phyloP scores from a whole-genome alignment of 2,113 vertebrate species.

The Limnothrissa miodon region DNA sequence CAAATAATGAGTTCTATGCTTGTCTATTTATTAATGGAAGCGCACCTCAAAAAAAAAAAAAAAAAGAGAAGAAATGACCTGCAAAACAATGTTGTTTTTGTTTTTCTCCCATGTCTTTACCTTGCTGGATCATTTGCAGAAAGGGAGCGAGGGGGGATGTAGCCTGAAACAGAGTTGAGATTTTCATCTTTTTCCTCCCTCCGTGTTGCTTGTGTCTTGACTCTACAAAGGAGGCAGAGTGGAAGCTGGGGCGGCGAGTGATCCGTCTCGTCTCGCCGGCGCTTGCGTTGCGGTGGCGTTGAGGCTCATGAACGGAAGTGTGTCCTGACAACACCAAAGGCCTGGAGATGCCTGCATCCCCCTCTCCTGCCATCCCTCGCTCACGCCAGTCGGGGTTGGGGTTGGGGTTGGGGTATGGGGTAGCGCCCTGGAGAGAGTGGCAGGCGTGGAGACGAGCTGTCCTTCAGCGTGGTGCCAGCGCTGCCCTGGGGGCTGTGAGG shows the following conservation, averaged over 20 bases:
- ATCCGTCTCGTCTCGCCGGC: conserved; percentile 55
- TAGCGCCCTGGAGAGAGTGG: conserved; percentile 18
- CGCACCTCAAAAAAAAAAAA: neutral
- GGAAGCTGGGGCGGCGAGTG: conserved; percentile 55
- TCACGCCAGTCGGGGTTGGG: neutral
- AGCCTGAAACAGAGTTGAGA: neutral
- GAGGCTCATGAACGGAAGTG: conserved; percentile 73
- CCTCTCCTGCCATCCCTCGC: neutral
- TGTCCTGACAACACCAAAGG: conserved; percentile 71
- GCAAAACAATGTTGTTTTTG: neutral
- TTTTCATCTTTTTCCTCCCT: conserved; percentile 44
- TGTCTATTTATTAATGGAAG: no score
- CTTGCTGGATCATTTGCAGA: neutral
- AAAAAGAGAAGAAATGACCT: neutral
- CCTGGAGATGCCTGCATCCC: conserved; percentile 52
- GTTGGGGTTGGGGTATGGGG: no score
- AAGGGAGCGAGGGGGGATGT: neutral
- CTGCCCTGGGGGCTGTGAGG: conserved; percentile 52
- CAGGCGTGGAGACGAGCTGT: conserved; percentile 64
- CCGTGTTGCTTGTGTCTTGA: conserved; percentile 62
- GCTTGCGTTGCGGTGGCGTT: conserved; percentile 44
- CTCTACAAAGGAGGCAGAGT: conserved; percentile 64
- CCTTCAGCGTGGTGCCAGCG: conserved; percentile 64
- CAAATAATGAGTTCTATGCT: neutral
- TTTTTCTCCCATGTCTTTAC: neutral